Percentiles rank a stretch among this genome's conserved stretches.
Conservation (phyloP, 2,797 vertebrate genomes). For the Pangasius krempfi region DNA sequence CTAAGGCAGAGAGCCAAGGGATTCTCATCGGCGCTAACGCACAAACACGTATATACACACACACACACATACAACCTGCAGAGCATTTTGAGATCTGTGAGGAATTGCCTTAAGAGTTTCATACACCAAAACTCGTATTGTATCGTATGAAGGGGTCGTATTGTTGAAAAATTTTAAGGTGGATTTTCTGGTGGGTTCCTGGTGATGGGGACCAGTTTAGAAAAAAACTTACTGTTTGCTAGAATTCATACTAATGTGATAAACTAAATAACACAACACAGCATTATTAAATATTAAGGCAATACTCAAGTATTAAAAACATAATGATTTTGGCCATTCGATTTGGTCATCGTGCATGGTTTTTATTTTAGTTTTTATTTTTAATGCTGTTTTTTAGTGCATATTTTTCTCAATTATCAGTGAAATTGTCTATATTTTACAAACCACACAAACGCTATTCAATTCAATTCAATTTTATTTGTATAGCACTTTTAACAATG, state of each 20-base stretch:
- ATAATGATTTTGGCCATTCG: not conserved
- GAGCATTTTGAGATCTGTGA: not conserved
- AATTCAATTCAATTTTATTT: no score
- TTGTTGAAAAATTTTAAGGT: not conserved
- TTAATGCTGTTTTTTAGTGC: not conserved
- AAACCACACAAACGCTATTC: not conserved
- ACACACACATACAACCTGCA: constrained; percentile 1
- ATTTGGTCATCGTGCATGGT: not conserved
- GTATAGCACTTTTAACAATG: no score
- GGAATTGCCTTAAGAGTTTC: not conserved
- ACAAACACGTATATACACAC: constrained; percentile 20
- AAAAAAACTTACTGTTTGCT: not conserved
- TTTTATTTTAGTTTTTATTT: not conserved
- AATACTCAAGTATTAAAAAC: not conserved
- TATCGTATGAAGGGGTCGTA: not conserved
- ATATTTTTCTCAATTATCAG: not conserved
- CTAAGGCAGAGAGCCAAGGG: constrained; percentile 76
- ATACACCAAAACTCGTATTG: not conserved
- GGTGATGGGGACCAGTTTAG: not conserved
- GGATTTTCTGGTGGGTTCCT: not conserved
- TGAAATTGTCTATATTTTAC: not conserved
- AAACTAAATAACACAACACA: not conserved
- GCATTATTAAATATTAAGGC: not conserved
- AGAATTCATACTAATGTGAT: not conserved
- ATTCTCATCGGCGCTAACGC: constrained; percentile 69